Percentiles rank a stretch among this genome's conserved stretches.
Evolutionary conservation across 1,140 invertebrate species (phyloP).

Genomic region (Caerostris extrusa): DNA sequence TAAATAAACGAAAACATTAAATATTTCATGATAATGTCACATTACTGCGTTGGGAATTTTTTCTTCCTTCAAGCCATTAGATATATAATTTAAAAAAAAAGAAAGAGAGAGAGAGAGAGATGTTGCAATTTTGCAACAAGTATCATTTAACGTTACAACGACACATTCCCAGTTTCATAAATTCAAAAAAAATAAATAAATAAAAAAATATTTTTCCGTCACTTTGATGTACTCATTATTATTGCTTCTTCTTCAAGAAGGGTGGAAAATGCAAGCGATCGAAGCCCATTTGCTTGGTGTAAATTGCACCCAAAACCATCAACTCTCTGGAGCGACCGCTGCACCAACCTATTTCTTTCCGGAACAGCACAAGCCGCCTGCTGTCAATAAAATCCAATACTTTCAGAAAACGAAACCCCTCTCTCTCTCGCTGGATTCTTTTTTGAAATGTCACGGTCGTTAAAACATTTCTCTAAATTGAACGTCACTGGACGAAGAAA

Average conservation of each 20-base stretch:
- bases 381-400: constrained; percentile 42
- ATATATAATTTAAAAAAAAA: too few relatives aligned
- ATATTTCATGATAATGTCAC: too few relatives aligned
- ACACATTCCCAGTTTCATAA: not conserved
- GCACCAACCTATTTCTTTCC: constrained; percentile 2
- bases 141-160: not conserved
- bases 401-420: not conserved
- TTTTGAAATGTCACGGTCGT: constrained; percentile 42
- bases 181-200: not conserved
- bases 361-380: not conserved
- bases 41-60: too few relatives aligned
- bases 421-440: not conserved
- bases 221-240: constrained; percentile 11
- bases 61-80: too few relatives aligned
- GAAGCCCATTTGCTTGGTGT: not conserved
- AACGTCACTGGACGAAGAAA: not conserved
- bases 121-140: not conserved
- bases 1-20: too few relatives aligned
- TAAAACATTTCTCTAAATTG: constrained; percentile 51
- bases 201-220: not conserved
- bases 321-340: not conserved
- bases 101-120: not conserved
- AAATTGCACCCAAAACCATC: constrained; percentile 28
- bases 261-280: not conserved
- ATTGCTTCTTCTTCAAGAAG: not conserved